Base-by-base conservation (phyloP, 2,888 invertebrate genomes). In the Parelbella ahira region DNA sequence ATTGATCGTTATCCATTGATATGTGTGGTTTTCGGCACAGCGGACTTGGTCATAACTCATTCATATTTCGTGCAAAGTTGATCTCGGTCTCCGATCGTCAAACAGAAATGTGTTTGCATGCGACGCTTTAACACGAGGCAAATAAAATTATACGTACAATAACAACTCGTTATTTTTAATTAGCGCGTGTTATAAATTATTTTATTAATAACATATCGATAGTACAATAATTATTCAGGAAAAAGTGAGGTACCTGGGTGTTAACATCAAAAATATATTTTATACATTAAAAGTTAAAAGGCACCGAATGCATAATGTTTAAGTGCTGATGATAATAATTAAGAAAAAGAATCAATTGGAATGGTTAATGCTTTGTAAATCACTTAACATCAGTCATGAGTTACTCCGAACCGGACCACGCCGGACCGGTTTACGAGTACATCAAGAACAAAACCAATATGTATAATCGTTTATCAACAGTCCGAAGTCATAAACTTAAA, bases 391-490 rank as follows among this genome's bases (percentile, higher is more conserved):
- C 32, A 41, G 39, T 41, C 39, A 41, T 41, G 25, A 33, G 32
- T 41, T 39, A 28, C 36, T 44, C 33, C 20, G 19, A 25, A 25
- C 36, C 18, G 32, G n/a, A n/a, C n/a, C n/a, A 15, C 39, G 12
- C 10, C 55, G 57, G 54, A 53, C 61, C 63, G 60, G 68, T 65
- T 63, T 61, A n/a, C n/a, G n/a, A n/a, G n/a, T n/a, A 56, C 10
- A 32, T 13, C 12, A 29, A 38, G 21, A 41, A 56, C 58, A 58
- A 53, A 68, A 68, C 72, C 67, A 64, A 67, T 67, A 59, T 67
- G 67, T 74, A 64, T 68, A 67, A 72, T 71, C 75, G 77, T 80
- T 80, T 78, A 80, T 80, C 72, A 74, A 68, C 52, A 59, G 61
- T 58, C 66, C 58, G 67, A 52, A 63, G 66, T 70, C 68, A 78